Percentiles rank a stretch among this genome's conserved stretches.
These are phyloP conservation scores for Himantopus leucocephalus DNA, from an alignment of 2,113 vertebrate species.

Conservation along the genomic window DNA sequence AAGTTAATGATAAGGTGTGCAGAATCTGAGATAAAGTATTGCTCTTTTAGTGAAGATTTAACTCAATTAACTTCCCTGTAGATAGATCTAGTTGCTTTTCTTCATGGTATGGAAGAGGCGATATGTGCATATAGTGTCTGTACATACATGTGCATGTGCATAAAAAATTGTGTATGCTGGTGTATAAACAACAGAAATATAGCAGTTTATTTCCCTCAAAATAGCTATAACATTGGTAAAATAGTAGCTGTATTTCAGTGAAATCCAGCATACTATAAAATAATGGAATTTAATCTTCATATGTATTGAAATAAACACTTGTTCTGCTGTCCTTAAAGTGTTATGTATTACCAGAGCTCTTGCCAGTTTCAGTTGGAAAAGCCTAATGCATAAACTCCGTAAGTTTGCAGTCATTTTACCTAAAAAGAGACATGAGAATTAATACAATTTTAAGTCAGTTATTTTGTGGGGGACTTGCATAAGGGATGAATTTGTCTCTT, in stretches of 20 bases:
- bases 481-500: neutral
- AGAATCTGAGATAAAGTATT: neutral
- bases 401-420: neutral
- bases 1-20: neutral
- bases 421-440: neutral
- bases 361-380: neutral
- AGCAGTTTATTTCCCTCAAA: neutral
- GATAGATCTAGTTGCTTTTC: neutral
- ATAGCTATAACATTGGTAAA: neutral
- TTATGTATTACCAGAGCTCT: neutral
- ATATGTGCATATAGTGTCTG: neutral
- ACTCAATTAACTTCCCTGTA: conserved; percentile 22
- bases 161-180: neutral
- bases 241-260: neutral
- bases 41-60: neutral
- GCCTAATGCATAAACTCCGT: neutral
- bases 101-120: neutral
- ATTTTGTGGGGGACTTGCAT: neutral
- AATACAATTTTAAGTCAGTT: neutral
- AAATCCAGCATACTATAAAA: neutral
- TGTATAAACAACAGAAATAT: neutral
- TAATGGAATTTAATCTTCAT: neutral
- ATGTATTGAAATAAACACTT: neutral
- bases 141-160: neutral
- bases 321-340: neutral